Base-by-base conservation (phyloP, 2,113 vertebrate genomes). In the Ictidomys tridecemlineatus region DNA sequence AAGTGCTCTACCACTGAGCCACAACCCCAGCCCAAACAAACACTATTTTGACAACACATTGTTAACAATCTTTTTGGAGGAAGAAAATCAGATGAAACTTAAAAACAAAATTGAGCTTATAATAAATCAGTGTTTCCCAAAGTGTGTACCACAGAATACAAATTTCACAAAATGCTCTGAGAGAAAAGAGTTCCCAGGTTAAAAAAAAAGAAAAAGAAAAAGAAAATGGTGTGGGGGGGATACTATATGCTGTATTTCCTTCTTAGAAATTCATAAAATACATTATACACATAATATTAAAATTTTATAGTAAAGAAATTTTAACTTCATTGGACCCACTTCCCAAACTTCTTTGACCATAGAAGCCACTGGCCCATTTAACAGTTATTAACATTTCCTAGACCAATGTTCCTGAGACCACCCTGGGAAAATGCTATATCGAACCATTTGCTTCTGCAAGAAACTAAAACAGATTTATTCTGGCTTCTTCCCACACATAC, bases 71-170 rank as follows among this genome's bases (percentile, higher is more conserved):
- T 93, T 95, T 10, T 58, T 94, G 42, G 5, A 93, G 72, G 45
- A 97, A 95, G 74, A 91, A 96, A 86, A 80, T 22, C 20, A 2
- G 73, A 70, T 77, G 53, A 95, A 86, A 95, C 30, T n/a, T 89
- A 4, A 18, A 94, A 63, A 63, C 22, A 63, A 63, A 97, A 74
- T 30, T 61, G 14, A 2, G 42, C 34, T 65, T n/a, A n/a, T n/a
- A 85, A 58, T 92, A 82, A 91, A 92, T 90, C 90, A 95, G 30
- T 77, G 39, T 67, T 95, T 89, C 22, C 84, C 65, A 79, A 96
- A 39, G 10, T 63, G 9, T 58, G 17, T 65, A 83, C 28, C 48
- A 93, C 20, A 70, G 28, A 77, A 58, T 73, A 90, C 14, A n/a
- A 26, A 95, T 72, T 95, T 90, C 30, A 39, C 11, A 86, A 87